A percentile compares a stretch with the other conserved stretches of the same genome.
These are phyloP conservation scores for Acridotheres tristis DNA, from an alignment of 2,797 vertebrate species.

Conservation along the genomic window DNA sequence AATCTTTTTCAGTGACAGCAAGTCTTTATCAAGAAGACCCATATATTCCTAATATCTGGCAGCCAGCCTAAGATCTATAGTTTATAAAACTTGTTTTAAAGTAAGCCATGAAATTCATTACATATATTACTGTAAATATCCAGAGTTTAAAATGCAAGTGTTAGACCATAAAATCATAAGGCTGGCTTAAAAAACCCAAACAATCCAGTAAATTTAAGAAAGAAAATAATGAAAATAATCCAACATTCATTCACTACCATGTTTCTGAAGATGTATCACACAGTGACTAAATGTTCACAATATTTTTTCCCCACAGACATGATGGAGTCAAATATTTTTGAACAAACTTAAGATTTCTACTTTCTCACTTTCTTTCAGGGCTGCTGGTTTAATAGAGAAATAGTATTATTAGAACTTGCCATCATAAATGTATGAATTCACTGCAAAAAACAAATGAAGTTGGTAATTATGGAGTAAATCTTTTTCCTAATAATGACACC, in stretches of 20 bases:
- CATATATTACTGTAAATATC: neutral
- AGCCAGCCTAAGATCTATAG: neutral
- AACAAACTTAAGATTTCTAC: neutral
- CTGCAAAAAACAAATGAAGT: neutral
- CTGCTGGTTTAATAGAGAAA: neutral
- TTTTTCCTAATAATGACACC: neutral
- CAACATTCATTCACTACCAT: neutral
- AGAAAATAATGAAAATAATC: neutral
- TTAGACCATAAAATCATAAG: neutral
- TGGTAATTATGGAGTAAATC: neutral
- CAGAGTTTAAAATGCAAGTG: neutral
- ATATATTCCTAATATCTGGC: conserved; percentile 39
- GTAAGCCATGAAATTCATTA: neutral
- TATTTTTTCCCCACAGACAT: neutral
- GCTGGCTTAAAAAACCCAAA: neutral
- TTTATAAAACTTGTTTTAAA: conserved; percentile 25
- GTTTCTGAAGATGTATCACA: neutral
- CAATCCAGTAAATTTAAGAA: neutral
- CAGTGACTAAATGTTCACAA: neutral
- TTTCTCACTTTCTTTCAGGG: neutral
- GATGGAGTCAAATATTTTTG: neutral
- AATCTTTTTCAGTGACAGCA: neutral
- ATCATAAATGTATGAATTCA: neutral
- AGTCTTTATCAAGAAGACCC: conserved; percentile 22
- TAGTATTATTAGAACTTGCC: neutral